Evolutionary conservation across 1,140 invertebrate genomes (phyloP), one percentile per base, ranked within the genome.

Genomic region (Psix sp.): DNA sequence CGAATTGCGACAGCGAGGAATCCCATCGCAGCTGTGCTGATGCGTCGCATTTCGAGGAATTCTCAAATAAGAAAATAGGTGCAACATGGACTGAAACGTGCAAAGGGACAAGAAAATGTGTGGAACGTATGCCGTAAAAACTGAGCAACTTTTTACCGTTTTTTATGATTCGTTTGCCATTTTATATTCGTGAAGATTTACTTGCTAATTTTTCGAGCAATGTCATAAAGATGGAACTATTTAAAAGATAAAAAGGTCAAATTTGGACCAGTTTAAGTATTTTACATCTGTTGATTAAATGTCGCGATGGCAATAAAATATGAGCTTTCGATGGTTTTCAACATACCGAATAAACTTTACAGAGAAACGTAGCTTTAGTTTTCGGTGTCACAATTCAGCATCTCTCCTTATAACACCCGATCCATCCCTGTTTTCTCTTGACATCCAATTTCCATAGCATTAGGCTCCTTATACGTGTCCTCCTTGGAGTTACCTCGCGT

Each of bases 371-470:
- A 62, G 42, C 20, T 24, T 35, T 42, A 48, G 56, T 71, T 71
- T 43, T 29, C 29, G 51, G 43, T 51, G 45, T 63, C 26, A 52
- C 46, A 56, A 56, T 42, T 52, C 33, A 62, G 60, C 49, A n/a
- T n/a, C n/a, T n/a, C 72, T 63, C 71, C 38, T 24, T 45, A 38
- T 42, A 60, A 54, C 73, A 56, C 62, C 77, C 74, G 74, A 72
- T 76, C 45, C 51, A 52, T 77, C 59, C 74, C 74, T 82, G 77
- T 82, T 77, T 82, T 81, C 73, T 67, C 74, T 65, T 76, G 80
- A 82, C 81, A 82, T 85, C 79, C 82, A 85, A 86, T 86, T 85
- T 86, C 84, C 83, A 85, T 86, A 81, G 74, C 76, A 84, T 86
- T 86, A 85, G 73, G 66, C 74, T 67, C 46, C 68, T 77, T 79